These are phyloP conservation scores for Andinoacara biseriatus DNA, from an alignment of 2,113 vertebrate genomes.

Conservation along the genomic window DNA sequence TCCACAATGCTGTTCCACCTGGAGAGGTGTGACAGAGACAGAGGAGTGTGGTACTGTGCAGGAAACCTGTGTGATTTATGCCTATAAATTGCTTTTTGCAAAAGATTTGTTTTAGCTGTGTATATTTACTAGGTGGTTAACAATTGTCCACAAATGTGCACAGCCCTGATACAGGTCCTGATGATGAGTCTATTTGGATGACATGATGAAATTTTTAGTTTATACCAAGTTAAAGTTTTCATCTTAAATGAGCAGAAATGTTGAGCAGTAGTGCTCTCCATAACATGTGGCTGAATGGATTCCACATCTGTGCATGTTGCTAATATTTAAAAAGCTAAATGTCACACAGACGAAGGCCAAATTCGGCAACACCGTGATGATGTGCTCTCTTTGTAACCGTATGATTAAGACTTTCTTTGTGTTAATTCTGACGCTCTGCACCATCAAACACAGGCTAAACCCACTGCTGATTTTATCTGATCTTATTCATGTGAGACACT, in stretches of 20 bases:
- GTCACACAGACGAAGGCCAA: too few relatives aligned
- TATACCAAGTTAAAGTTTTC: background rate
- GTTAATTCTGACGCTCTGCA: background rate
- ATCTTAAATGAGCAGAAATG: background rate
- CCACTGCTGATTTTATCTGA: background rate
- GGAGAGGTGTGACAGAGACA: background rate
- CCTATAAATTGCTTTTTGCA: background rate
- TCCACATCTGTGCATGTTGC: too few relatives aligned
- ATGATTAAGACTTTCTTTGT: background rate
- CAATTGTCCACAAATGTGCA: background rate
- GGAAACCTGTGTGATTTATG: fast-evolving
- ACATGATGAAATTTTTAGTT: background rate
- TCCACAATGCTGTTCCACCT: constrained; percentile 98
- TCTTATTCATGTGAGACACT: background rate
- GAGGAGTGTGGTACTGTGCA: background rate
- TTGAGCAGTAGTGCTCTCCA: fast-evolving
- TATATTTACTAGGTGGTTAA: background rate
- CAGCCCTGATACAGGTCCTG: background rate
- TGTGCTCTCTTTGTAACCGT: fast-evolving
- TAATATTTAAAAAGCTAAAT: too few relatives aligned
- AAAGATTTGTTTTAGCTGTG: background rate
- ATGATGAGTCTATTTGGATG: background rate
- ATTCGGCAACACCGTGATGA: background rate
- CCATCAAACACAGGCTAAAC: background rate
- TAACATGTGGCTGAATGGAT: background rate